Base-by-base conservation (phyloP, 1,140 invertebrate species). In the Limonius californicus region DNA sequence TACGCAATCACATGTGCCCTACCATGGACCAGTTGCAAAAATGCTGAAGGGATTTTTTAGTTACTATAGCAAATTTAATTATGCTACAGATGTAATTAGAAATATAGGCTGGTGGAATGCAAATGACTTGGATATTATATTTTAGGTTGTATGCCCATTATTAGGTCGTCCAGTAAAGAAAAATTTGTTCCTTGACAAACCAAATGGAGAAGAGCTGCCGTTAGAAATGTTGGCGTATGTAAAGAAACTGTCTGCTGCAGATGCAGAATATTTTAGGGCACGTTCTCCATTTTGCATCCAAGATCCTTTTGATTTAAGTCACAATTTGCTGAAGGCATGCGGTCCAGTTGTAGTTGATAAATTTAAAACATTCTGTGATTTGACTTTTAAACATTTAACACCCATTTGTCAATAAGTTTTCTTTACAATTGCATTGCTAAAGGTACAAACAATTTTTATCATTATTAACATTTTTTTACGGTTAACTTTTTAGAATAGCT, bases 241-340 rank as follows among this genome's bases (percentile, higher is more conserved):
- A 2, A 18, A 62, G 7, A 73, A 71, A 64, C 54, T 75, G 20
- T 59, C 68, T 20, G 57, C 39, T 3, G 27, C 50, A 0, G 57
- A 72, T 35, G 32, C 57, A 0, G 74, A 75, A 64, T 42, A 68
- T 19, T 77, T 73, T 58, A 55, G 73, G 54, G 54, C 63, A 6
- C 57, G 68, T n/a, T 65, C 67, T 1, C 35, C 67, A 8, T 61
- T 77, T 45, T 77, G 76, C 63, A 68, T 80, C 23, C 79, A 80
- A 66, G 79, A 80, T 73, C 78, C 78, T 11, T 79, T 80, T 58
- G 75, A 78, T 69, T 70, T 79, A 21, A 76, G 72, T 35, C 76
- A 79, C 57, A 80, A 80, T 67, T 66, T 80, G 50, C 76, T 77
- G 0, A 78, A 76, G 66, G 74, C 72, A 21, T 69, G 63, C 23